Base-by-base conservation (phyloP, 2,113 vertebrate genomes). In the Tichodroma muraria region DNA sequence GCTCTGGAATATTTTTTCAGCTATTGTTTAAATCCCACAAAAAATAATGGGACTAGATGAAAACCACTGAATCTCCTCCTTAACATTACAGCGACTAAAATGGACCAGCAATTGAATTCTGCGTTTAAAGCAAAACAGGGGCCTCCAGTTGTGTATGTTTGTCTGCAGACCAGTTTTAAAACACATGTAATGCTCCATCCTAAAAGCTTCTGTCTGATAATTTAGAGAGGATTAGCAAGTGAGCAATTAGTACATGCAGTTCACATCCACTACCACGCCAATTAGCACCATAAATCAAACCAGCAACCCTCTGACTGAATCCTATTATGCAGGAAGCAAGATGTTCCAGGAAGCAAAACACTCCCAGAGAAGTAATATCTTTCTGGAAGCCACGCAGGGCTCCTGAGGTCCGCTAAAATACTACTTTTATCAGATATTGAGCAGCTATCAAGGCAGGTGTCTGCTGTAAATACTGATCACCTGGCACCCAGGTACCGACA, bases 251-350 rank as follows among this genome's bases (percentile, higher is more conserved):
- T 82, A 78, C 64, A 42, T 6, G 35, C 91, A 71, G 76, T 75
- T 88, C 90, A 66, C 88, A 91, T 80, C 50, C 85, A 68, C 82
- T 9, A 94, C 21, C 52, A 27, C 3, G 57, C 47, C 90, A 94
- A 90, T 90, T 73, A 94, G 71, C 79, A 78, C 27, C 69, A 80
- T 73, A 93, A 91, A 96, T 73, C 85, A 85, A 81, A 89, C 28
- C 71, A 95, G 80, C 66, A 91, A 30, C 9, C 23, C 57, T 68
- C 81, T 14, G 63, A 91, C 63, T 72, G 49, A 52, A 84, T 71
- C 78, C 89, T 22, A 59, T 71, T 59, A 90, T 6, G 52, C 9
- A 11, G 56, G 66, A 83, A 88, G 63, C 30, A 47, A 82, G 63
- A 81, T 31, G 42, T 70, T 94, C 57, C 91, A 82, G 75, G 8